Base-by-base conservation (phyloP, 2,113 vertebrate genomes). In the Raja brachyura region DNA sequence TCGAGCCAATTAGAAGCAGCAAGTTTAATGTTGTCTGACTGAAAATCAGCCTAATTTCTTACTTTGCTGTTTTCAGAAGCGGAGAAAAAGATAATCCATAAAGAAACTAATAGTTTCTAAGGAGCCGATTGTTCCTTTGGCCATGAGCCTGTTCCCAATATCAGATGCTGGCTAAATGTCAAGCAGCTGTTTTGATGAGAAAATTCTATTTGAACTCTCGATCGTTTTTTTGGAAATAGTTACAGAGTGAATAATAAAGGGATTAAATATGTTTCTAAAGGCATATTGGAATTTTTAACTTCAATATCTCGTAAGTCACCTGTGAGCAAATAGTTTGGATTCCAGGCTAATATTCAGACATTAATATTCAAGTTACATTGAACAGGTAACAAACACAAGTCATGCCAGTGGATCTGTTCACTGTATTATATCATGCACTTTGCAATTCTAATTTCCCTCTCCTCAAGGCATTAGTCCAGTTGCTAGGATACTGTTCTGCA, bases 41-140 rank as follows among this genome's bases (percentile, higher is more conserved):
- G 83, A 63, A 88, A 63, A 31, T 88, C 83, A 8, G n/a, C 4
- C 59, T 66, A 88, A 88, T 88, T 88, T 88, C 83, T 88, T 59
- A 61, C 25, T 13, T 63, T 88, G 16, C 83, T 88, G 83, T 66
- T 88, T 88, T 63, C 59, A 63, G 83, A 88, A 88, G 83, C 83
- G 61, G 31, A 88, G 61, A 86, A 88, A 88, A 88, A 31, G 59
- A n/a, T 66, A 88, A 88, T 88, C 83, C 31, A 88, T 88, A 88
- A 63, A 88, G 59, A 88, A 88, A 88, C 83, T 88, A 88, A 88
- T 88, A 88, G 83, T 88, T 31, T 88, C 59, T 88, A 88, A 88
- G 83, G 28, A 88, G 28, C 83, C 39, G 56, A 88, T 88, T 88
- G 83, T 88, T 88, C 63, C 83, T 63, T 88, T 88, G 83, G 83